Base-by-base conservation (phyloP, 2,113 vertebrate genomes). In the Gadus macrocephalus region DNA sequence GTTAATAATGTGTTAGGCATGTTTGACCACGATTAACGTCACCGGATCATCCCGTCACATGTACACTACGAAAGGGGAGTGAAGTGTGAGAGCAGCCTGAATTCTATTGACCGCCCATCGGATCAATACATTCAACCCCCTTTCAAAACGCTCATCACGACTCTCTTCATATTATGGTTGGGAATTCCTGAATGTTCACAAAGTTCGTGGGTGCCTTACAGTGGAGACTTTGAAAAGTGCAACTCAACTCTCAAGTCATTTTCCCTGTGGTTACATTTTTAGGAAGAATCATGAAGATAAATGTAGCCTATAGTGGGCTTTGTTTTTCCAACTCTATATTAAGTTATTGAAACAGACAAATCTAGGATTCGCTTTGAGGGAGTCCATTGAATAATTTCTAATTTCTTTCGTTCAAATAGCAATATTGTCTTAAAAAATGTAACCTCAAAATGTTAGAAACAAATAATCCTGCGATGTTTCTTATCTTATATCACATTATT, bases 211-310 rank as follows among this genome's bases (percentile, higher is more conserved):
- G 68, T 25, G 85, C 76, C 80, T 0, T 77, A 3, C 31, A 25
- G 72, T 61, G 85, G 83, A 70, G 2, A 64, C 61, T 35, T 1
- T 0, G 14, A 17, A 8, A 70, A 65, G 4, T 64, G 71, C 82
- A 78, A 14, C 22, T 53, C 16, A 49, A 49, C 42, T 49, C 12
- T 25, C 42, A 49, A 2, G 8, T 49, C 12, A 12, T 49, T 49
- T 49, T 14, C 12, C 14, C 12, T 14, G 8, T 49, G 5, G 8
- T 49, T 49, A 12, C 1, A 2, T 49, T 49, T 49, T 49, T 49
- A 49, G 42, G 42, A 9, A 49, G 42, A 49, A 14, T 9, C 8
- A 49, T 14, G 42, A 49, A 14, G 42, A 49, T 49, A 9, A 12
- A 49, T 63, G 1, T 49, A 35, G 31, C 31, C 31, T 7, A 14